Conservation (phyloP, 1,140 invertebrate species). For the Dendroctonus ponderosae region DNA sequence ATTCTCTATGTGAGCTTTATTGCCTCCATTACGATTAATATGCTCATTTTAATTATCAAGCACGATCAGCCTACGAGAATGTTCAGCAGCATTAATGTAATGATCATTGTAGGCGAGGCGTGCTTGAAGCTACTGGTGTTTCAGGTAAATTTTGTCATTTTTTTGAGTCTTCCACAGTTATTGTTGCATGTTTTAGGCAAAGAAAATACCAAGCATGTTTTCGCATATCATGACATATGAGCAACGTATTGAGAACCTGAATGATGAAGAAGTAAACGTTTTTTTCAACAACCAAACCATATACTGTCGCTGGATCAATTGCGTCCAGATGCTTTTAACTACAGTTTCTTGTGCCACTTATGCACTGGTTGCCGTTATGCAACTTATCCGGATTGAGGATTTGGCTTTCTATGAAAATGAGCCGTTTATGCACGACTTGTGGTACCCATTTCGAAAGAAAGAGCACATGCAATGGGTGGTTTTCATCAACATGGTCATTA, state of each 20-base stretch:
- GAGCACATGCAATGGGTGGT: slow-evolving; percentile 7
- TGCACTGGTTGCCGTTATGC: neutral
- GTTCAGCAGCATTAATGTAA: slow-evolving; percentile 11
- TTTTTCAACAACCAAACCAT: neutral
- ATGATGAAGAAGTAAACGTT: slow-evolving; percentile 1
- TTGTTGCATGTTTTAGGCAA: neutral
- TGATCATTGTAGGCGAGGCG: slow-evolving; percentile 8
- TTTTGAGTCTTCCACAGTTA: too few relatives aligned
- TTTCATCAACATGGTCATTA: slow-evolving; percentile 10
- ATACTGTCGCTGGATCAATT: slow-evolving; percentile 12
- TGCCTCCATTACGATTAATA: neutral
- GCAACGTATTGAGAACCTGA: neutral
- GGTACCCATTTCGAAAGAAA: slow-evolving; percentile 18
- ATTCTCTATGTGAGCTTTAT: slow-evolving; percentile 6
- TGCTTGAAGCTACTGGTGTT: slow-evolving; percentile 9
- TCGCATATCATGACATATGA: slow-evolving; percentile 7
- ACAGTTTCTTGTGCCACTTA: neutral
- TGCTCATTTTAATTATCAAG: slow-evolving; percentile 2
- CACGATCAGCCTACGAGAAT: neutral
- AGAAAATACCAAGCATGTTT: slow-evolving; percentile 18
- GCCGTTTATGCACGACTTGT: slow-evolving; percentile 24
- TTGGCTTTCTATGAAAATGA: slow-evolving; percentile 10
- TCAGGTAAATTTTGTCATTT: neutral
- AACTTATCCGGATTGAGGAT: neutral
- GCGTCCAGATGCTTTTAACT: neutral